phyloP scores from a whole-genome alignment of 2,888 invertebrate genomes.

The Drosophila merina region DNA sequence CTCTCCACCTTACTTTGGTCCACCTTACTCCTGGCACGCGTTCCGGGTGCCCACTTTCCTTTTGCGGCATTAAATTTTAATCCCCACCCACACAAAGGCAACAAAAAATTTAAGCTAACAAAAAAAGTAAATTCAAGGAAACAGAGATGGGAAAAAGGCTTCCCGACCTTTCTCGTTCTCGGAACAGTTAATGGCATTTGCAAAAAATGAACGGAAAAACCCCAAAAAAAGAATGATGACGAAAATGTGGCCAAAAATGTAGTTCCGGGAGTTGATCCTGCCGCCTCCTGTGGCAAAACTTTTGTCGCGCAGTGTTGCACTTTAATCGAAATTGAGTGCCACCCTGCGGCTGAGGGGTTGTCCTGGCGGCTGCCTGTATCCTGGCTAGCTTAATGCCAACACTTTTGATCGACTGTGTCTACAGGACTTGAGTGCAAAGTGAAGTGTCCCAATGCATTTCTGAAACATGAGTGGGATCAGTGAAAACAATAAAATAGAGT shows the following conservation, averaged over 20 bases:
- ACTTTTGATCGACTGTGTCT: conserved; percentile 25
- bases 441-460: conserved; percentile 33
- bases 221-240: conserved; percentile 33
- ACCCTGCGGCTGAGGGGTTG: conserved; percentile 19
- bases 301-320: conserved; percentile 40
- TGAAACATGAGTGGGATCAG: conserved; percentile 6
- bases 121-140: conserved; percentile 13
- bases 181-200: conserved; percentile 56
- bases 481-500: conserved; percentile 1
- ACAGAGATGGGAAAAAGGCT: background rate
- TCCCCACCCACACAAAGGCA: conserved; percentile 21
- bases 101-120: conserved; percentile 7
- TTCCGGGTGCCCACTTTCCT: conserved; percentile 37
- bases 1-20: conserved; percentile 16
- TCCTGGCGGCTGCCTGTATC: conserved; percentile 14
- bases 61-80: conserved; percentile 59
- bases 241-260: conserved; percentile 32
- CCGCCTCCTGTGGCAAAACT: conserved; percentile 22
- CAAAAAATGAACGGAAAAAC: conserved; percentile 33
- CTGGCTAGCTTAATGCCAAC: conserved; percentile 10
- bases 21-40: conserved; percentile 25
- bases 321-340: conserved; percentile 35
- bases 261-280: conserved; percentile 1
- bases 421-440: conserved; percentile 29
- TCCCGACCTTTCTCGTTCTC: conserved; percentile 13